Evolutionary conservation across 2,797 vertebrate species (phyloP), one percentile per base, ranked within the genome.

Genomic region (Periophthalmus magnuspinnatus): DNA sequence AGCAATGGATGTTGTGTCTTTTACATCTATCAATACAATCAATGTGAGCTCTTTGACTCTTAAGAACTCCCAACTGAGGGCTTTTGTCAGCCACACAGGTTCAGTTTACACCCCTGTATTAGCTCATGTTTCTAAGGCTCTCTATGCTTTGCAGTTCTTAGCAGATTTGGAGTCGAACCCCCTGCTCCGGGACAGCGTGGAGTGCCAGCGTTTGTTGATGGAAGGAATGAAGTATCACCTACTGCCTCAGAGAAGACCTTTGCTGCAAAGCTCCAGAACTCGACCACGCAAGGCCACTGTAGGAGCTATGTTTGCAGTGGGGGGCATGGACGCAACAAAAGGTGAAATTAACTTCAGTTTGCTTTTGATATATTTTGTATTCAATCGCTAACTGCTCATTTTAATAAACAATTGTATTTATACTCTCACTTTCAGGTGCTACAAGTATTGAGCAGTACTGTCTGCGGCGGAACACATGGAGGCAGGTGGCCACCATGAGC

Each of bases 201-300:
- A 98, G 83, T 98, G 97, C 91, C 97, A 99, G 86, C 95, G 96
- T 71, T 94, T 99, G 66, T 94, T 99, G 76, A 98, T 99, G 96
- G 97, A 99, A 90, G 97, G 96, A 67, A 98, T 99, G 97, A 99
- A 99, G 88, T 99, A 99, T 92, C 97, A 99, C 88, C 92, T 99
- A 81, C 86, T 99, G 84, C 97, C 97, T 55, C 97, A 98, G 84
- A 94, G 95, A 70, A 92, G 95, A 64, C 96, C 97, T 22, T 93
- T 97, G 87, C 91, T 99, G 77, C 97, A 99, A 88, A 97, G 96
- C 82, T 96, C 96, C 57, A 95, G 97, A 69, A 99, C 97, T 0
- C 95, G 96, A 62, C 97, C 97, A 56, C 95, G 97, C 71, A 99
- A 99, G 87, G 97, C 97, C 71, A 99, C 97, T 0, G 97, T 99